A percentile compares a stretch with the other conserved stretches of the same genome.
Conservation (phyloP, 2,797 vertebrate genomes). For the Takifugu rubripes region DNA sequence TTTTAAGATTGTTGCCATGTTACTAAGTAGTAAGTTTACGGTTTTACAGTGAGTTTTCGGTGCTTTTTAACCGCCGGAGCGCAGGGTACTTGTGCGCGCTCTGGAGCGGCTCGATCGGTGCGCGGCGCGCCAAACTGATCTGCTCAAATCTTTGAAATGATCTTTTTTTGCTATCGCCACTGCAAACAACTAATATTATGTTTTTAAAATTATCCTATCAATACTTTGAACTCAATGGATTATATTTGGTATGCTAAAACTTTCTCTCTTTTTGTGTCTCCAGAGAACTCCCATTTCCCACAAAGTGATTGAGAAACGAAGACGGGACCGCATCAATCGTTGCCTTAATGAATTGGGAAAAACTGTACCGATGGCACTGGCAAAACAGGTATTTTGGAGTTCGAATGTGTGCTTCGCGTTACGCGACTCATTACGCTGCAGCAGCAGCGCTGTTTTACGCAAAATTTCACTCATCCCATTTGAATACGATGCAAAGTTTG, state of each 20-base stretch:
- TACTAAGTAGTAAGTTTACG: too few species aligned
- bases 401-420: background rate
- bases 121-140: conserved; percentile 29
- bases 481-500: background rate
- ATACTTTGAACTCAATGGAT: too few species aligned
- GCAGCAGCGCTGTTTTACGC: too few species aligned
- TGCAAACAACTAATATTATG: background rate
- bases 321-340: conserved; percentile 92
- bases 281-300: conserved; percentile 93
- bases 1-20: too few species aligned
- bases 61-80: background rate
- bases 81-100: conserved; percentile 40
- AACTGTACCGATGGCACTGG: conserved; percentile 93
- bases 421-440: background rate
- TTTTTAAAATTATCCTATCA: background rate
- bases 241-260: conserved; percentile 5
- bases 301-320: conserved; percentile 94
- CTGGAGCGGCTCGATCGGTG: conserved; percentile 13
- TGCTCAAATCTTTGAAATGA: background rate
- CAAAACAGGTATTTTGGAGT: conserved; percentile 84
- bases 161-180: too few species aligned
- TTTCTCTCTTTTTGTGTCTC: conserved; percentile 20
- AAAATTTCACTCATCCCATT: too few species aligned
- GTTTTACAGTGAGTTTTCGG: too few species aligned
- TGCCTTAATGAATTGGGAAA: conserved; percentile 91